Evolutionary conservation across 2,113 vertebrate genomes (phyloP), one percentile per base, ranked within the genome.

Genomic region (Strigops habroptila): DNA sequence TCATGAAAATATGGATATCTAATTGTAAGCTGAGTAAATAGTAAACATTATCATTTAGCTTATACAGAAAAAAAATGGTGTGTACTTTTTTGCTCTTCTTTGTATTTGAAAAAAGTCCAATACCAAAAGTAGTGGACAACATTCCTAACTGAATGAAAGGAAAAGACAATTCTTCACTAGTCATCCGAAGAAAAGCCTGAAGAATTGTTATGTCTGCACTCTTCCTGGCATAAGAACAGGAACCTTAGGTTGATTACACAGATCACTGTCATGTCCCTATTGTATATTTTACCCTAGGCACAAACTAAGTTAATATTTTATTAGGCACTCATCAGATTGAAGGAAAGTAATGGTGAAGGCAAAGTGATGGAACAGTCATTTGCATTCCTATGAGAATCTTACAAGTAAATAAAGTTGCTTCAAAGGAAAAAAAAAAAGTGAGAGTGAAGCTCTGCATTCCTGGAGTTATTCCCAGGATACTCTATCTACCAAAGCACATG

Each of bases 381-480:
- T 78, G 31, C 75, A 74, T 93, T 92, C 81, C 62, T 81, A 43
- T 60, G 81, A 93, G 82, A 91, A 80, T 90, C 87, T 94, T 62
- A 86, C 49, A 88, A 68, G 86, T 93, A 97, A 95, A 92, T 67
- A 95, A 90, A 92, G 59, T 86, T 91, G 13, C 44, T 88, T 67
- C 44, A 73, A 84, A 82, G 86, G 8, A 5, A 70, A 24, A 46
- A 55, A 59, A 55, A 71, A 84, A 94, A 86, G 48, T 18, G 25
- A 74, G 46, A 41, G 17, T 37, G 30, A 74, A 79, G 18, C 22
- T 94, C 35, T 69, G 6, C 21, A 8, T 87, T 92, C n/a, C 64
- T 93, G 94, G 84, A 87, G 31, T 92, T 80, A 67, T 92, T 95
- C 82, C 68, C 83, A 90, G 77, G 55, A 53, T 37, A 79, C 16